A percentile compares a stretch with the other conserved stretches of the same genome.
Evolutionary conservation across 2,113 vertebrate species (phyloP).

Genomic region (Parotia lawesii): DNA sequence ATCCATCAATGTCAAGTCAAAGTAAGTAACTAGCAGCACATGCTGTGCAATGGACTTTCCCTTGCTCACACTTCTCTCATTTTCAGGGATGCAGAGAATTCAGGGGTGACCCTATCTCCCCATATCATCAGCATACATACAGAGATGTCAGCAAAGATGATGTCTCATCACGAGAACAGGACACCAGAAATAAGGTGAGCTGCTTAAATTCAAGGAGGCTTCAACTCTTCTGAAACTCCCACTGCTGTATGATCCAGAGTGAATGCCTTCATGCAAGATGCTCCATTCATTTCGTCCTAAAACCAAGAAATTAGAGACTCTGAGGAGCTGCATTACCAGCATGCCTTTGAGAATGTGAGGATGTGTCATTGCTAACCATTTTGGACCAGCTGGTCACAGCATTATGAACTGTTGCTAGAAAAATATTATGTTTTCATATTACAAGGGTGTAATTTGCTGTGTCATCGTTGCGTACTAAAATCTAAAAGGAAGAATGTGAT

Average conservation of each 20-base stretch:
- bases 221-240: background rate
- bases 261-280: background rate
- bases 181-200: background rate
- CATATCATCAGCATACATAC: background rate
- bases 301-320: background rate
- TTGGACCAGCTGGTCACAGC: background rate
- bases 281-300: background rate
- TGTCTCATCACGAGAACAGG: background rate
- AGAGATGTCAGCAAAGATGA: background rate
- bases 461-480: background rate
- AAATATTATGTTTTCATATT: conserved; percentile 25
- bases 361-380: background rate
- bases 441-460: conserved; percentile 30
- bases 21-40: conserved; percentile 26
- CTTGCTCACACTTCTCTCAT: background rate
- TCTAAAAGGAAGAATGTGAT: conserved; percentile 33
- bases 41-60: conserved; percentile 5
- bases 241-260: background rate
- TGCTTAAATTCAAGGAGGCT: background rate
- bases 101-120: background rate
- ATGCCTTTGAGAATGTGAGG: background rate
- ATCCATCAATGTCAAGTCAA: conserved; percentile 54
- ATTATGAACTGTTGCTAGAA: background rate
- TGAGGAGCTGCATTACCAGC: background rate
- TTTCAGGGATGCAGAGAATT: background rate